Percentiles rank a stretch among this genome's conserved stretches.
phyloP scores from a whole-genome alignment of 2,113 vertebrate genomes.

The Clarias gariepinus region DNA sequence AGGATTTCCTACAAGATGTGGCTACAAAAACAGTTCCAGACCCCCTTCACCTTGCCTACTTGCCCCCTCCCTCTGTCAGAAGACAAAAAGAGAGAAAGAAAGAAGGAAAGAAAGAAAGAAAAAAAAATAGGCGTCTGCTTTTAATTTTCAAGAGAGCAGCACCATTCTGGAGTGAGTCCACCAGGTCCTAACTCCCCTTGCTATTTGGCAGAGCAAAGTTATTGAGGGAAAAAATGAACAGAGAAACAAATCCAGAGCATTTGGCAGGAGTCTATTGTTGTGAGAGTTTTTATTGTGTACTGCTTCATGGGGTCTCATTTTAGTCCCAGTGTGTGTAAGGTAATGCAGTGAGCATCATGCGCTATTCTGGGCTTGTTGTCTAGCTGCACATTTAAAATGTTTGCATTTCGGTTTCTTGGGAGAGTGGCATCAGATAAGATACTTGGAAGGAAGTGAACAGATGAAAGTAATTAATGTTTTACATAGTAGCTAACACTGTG shows the following conservation, averaged over 20 bases:
- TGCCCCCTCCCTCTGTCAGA: slow-evolving; percentile 50
- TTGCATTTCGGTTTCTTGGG: slow-evolving; percentile 17
- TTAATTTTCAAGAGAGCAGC: slow-evolving; percentile 69
- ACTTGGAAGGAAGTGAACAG: slow-evolving; percentile 38
- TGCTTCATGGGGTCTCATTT: slow-evolving; percentile 39
- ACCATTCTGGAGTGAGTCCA: slow-evolving; percentile 59
- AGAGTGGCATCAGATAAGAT: slow-evolving; percentile 40
- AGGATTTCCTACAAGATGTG: slow-evolving; percentile 74
- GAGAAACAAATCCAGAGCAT: slow-evolving; percentile 62
- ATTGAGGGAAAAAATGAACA: slow-evolving; percentile 61
- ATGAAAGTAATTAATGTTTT: slow-evolving; percentile 50
- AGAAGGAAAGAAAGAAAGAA: slow-evolving; percentile 32
- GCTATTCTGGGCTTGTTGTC: slow-evolving; percentile 31
- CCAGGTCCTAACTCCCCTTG: slow-evolving; percentile 71
- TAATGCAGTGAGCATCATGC: slow-evolving; percentile 7
- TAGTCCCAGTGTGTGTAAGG: slow-evolving; percentile 37
- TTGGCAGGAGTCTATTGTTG: slow-evolving; percentile 52
- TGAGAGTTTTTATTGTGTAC: slow-evolving; percentile 36
- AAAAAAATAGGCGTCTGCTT: slow-evolving; percentile 68
- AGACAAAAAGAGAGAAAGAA: slow-evolving; percentile 26
- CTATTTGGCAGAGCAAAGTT: slow-evolving; percentile 53
- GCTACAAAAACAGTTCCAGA: slow-evolving; percentile 68
- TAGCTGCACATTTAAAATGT: slow-evolving; percentile 7
- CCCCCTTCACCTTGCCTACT: slow-evolving; percentile 50
- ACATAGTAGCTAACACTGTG: slow-evolving; percentile 15